Conservation (phyloP, 1,140 invertebrate genomes). For the Leguminivora glycinivorella region DNA sequence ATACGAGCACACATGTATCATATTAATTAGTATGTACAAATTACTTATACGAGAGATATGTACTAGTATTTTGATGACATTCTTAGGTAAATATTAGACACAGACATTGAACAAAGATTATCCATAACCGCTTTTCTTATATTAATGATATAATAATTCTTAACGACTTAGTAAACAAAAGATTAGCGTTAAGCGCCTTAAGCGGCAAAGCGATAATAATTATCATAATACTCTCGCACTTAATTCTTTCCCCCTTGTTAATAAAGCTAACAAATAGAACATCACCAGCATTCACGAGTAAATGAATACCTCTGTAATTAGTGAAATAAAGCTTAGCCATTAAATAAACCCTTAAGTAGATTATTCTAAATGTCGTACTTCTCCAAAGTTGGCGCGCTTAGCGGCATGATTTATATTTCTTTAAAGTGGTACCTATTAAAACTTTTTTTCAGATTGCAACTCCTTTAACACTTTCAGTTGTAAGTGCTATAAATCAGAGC, state of each 20-base stretch:
- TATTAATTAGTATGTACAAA: too few species aligned
- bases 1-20: too few species aligned
- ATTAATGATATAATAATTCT: background rate
- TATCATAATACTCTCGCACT: conserved; percentile 16
- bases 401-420: conserved; percentile 73
- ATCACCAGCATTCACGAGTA: conserved; percentile 32
- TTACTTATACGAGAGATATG: too few species aligned
- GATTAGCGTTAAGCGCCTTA: background rate
- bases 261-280: conserved; percentile 27
- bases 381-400: conserved; percentile 60
- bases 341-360: conserved; percentile 63
- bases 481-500: conserved; percentile 74
- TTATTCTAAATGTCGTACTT: conserved; percentile 67
- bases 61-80: too few species aligned
- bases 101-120: too few species aligned
- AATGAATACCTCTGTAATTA: conserved; percentile 63
- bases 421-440: conserved; percentile 76
- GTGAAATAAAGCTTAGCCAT: conserved; percentile 62
- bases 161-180: background rate
- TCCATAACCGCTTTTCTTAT: too few species aligned
- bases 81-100: too few species aligned
- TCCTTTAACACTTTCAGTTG: conserved; percentile 77
- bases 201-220: conserved; percentile 8
- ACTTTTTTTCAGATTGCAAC: conserved; percentile 76
- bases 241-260: conserved; percentile 21